Evolutionary conservation across 2,888 invertebrate species (phyloP), one percentile per base, ranked within the genome.

Genomic region (Campaea margaritaria): DNA sequence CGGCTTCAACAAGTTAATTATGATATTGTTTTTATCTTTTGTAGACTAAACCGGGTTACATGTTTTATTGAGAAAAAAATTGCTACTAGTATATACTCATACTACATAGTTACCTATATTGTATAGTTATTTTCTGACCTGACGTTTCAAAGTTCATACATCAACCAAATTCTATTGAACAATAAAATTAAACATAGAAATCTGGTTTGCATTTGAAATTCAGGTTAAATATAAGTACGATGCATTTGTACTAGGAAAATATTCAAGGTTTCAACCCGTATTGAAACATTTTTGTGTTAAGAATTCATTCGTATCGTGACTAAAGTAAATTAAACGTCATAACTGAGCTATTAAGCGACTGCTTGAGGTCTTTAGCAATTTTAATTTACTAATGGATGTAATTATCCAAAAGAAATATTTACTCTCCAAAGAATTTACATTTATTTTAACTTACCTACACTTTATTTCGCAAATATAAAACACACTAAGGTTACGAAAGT

Each of bases 221-320:
- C n/a, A n/a, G n/a, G n/a, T n/a, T n/a, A n/a, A n/a, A n/a, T n/a
- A n/a, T n/a, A n/a, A n/a, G n/a, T n/a, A n/a, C n/a, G n/a, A n/a
- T n/a, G n/a, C n/a, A n/a, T n/a, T n/a, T n/a, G n/a, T n/a, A n/a
- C n/a, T n/a, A n/a, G n/a, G n/a, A n/a, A n/a, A n/a, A n/a, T n/a
- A n/a, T 46, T 49, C 65, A 69, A 66, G 65, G 65, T 65, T 7
- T 60, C 62, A 9, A 55, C 39, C 51, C 46, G 48, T 27, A 39
- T 53, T 31, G 53, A 64, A 67, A 67, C 62, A 53, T 66, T 59
- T 63, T 67, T 43, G 31, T 54, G 31, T 54, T 48, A 67, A 67
- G 70, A 74, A 75, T 76, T 67, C 53, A 42, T 49, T 46, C 49
- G 51, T 74, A 62, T 65, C 72, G 74, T 76, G 75, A 78, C 70